Evolutionary conservation across 2,797 vertebrate species (phyloP), one percentile per base, ranked within the genome.

Genomic region (Halcyon smyrnensis): DNA sequence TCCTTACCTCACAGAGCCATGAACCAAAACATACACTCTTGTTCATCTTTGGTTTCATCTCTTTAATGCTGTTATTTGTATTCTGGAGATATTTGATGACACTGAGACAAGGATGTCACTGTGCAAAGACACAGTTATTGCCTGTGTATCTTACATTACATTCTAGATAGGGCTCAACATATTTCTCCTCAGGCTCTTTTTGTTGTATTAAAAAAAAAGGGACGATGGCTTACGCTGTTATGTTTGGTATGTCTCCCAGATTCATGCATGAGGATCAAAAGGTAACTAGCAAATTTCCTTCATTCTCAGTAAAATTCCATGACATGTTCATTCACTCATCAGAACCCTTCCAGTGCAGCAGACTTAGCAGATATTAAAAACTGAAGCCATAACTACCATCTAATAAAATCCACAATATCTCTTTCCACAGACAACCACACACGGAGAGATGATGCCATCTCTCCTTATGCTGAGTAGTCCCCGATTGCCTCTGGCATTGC

Each of bases 171-270:
- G 34, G 32, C 25, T 53, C 45, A 68, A 15, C 34, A 64, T 23
- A 46, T 18, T 57, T 27, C 63, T 57, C 27, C 76, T 70, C 17
- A 15, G 41, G 57, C 30, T 67, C 18, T 36, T 89, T 43, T 21
- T 57, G 46, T 6, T 62, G 9, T 39, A 27, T 27, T 57, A 57
- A 59, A 54, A 46, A 36, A 59, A 54, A 11, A 25, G 9, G 51
- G 39, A 60, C 64, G 19, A 60, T 46, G 17, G 27, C 46, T 65
- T 25, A 43, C 0, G 2, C 7, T 3, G 0, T 30, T 11, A 14
- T 6, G 11, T 77, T 46, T 50, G 34, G 28, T 25, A 76, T n/a
- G 24, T 34, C 25, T 84, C 25, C 27, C 60, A 48, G 6, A 57
- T 15, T 48, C 45, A 27, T 12, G 15, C 30, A 25, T 13, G 6